These are phyloP conservation scores for Melanotaenia boesemani DNA, from an alignment of 2,797 vertebrate genomes.

Conservation along the genomic window DNA sequence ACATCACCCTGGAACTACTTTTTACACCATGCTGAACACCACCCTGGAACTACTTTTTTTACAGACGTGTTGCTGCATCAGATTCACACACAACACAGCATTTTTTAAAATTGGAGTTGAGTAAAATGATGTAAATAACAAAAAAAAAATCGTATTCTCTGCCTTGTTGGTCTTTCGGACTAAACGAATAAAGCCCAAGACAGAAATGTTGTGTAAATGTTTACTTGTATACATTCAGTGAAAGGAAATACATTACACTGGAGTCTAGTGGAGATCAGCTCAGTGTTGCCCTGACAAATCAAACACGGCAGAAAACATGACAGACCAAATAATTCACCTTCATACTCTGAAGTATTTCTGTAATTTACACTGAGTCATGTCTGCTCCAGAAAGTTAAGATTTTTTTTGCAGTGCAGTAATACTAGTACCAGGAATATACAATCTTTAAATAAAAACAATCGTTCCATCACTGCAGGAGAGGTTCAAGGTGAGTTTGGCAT, in stretches of 20 bases:
- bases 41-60: no score
- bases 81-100: no score
- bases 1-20: no score
- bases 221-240: conserved; percentile 77
- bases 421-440: conserved; percentile 66
- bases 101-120: no score
- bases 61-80: no score
- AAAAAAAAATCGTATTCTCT: no score
- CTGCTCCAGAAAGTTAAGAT: background rate
- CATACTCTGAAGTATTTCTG: background rate
- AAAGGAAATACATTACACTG: conserved; percentile 69
- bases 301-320: conserved; percentile 15
- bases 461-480: conserved; percentile 27
- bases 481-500: conserved; percentile 48
- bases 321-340: conserved; percentile 20
- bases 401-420: conserved; percentile 44
- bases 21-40: no score
- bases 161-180: background rate
- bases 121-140: no score
- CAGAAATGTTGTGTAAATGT: conserved; percentile 58
- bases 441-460: conserved; percentile 74
- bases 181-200: conserved; percentile 19
- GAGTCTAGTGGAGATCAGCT: conserved; percentile 53
- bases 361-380: background rate
- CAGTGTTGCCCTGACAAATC: conserved; percentile 60